A percentile compares a stretch with the other conserved stretches of the same genome.
phyloP scores from a whole-genome alignment of 2,888 invertebrate species.

The Lasioglossum leucozonium region DNA sequence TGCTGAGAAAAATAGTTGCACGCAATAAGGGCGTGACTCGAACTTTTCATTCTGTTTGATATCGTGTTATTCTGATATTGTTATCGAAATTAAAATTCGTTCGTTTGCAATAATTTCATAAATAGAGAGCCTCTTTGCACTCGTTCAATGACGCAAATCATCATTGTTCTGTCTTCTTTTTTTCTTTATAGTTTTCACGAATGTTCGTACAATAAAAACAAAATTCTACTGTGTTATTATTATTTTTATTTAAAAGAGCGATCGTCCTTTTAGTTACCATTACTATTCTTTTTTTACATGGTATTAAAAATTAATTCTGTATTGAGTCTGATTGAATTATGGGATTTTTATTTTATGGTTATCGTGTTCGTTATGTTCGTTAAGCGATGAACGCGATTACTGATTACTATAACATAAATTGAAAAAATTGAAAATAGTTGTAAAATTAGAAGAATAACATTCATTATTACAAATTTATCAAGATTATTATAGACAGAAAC shows the following conservation, averaged over 20 bases:
- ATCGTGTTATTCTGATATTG: background rate
- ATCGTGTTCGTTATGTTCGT: no score
- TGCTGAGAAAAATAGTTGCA: background rate
- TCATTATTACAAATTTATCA: no score
- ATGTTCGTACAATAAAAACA: background rate
- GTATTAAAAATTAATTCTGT: background rate
- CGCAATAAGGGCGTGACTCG: background rate
- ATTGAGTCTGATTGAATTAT: background rate
- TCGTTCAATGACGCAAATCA: background rate
- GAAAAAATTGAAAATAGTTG: no score
- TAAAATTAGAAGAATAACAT: no score
- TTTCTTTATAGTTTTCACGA: background rate
- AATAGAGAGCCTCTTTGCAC: no score
- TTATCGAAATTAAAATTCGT: background rate
- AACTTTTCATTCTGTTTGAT: background rate
- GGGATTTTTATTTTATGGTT: no score
- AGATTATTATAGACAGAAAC: no score
- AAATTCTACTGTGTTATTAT: background rate
- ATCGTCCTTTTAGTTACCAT: background rate
- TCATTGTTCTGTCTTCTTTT: background rate
- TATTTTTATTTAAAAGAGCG: background rate
- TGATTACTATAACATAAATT: no score
- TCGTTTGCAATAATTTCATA: background rate
- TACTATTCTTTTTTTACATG: background rate
- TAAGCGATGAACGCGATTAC: no score